Conservation (phyloP, 2,113 vertebrate species). For the Plectropomus leopardus region DNA sequence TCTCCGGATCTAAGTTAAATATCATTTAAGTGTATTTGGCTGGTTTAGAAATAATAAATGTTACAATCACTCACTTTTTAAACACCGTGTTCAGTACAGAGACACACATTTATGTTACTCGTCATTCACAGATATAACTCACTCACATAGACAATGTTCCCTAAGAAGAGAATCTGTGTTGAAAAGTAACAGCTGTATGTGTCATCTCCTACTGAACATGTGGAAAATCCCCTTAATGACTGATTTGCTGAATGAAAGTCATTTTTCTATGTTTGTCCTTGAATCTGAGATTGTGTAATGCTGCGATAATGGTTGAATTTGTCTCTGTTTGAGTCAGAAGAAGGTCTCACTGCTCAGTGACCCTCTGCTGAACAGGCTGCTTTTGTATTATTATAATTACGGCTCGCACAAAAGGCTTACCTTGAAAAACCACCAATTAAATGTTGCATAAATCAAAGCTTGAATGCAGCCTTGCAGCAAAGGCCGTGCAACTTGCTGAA, state of each 20-base stretch:
- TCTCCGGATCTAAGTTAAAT: constrained; percentile 14
- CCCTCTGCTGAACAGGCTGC: constrained; percentile 14
- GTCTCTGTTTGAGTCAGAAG: constrained; percentile 18
- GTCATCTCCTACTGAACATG: constrained; percentile 3
- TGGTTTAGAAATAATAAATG: constrained; percentile 51
- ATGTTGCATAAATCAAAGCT: constrained; percentile 35
- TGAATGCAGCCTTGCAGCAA: background rate
- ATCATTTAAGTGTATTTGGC: constrained; percentile 45
- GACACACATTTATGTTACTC: constrained; percentile 42
- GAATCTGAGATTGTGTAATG: constrained; percentile 47
- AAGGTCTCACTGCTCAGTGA: constrained; percentile 6
- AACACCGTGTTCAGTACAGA: constrained; percentile 25
- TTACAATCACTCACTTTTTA: constrained; percentile 53
- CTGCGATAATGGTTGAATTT: constrained; percentile 41
- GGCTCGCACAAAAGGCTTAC: constrained; percentile 23
- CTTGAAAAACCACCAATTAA: constrained; percentile 38
- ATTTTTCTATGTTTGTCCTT: constrained; percentile 23
- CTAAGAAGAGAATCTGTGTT: constrained; percentile 7
- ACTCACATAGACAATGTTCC: constrained; percentile 11
- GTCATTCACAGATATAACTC: background rate
- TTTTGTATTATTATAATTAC: constrained; percentile 39
- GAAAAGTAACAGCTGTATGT: constrained; percentile 19
- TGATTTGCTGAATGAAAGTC: constrained; percentile 15
- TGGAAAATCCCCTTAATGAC: constrained; percentile 1
- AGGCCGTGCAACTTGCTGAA: constrained; percentile 9